A percentile compares a stretch with the other conserved stretches of the same genome.
These are phyloP conservation scores for Aphelenchoides besseyi DNA, from an alignment of 1,140 invertebrate genomes.

Conservation along the genomic window DNA sequence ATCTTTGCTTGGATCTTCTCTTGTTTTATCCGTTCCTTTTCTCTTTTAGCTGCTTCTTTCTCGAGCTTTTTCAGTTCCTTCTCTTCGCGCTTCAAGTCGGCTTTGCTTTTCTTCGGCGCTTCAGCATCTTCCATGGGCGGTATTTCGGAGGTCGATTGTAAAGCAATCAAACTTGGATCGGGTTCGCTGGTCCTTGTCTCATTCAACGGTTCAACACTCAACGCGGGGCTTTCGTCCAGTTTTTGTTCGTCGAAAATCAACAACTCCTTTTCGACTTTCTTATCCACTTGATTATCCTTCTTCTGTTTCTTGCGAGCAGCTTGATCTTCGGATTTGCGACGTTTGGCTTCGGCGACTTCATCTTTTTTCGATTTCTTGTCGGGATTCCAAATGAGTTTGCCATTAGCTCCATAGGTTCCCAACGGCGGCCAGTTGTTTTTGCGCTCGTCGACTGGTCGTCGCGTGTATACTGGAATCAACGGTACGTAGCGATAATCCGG, in stretches of 20 bases:
- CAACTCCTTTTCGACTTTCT: background rate
- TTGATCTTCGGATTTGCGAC: background rate
- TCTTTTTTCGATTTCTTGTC: background rate
- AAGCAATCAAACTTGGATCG: background rate
- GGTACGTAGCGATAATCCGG: background rate
- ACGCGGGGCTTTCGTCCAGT: background rate
- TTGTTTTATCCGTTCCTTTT: background rate
- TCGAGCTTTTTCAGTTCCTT: background rate
- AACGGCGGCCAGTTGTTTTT: constrained; percentile 2
- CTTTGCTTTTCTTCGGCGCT: background rate
- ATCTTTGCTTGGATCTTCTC: background rate
- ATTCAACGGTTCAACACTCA: background rate
- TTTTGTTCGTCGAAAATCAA: background rate
- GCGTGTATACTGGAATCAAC: background rate
- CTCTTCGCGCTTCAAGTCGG: constrained; percentile 5
- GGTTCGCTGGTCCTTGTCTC: background rate
- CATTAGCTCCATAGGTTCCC: constrained; percentile 11
- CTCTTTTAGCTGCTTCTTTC: background rate
- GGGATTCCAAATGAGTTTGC: constrained; percentile 19
- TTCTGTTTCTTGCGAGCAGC: background rate
- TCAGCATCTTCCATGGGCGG: background rate
- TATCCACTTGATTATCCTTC: background rate
- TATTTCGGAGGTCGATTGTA: background rate
- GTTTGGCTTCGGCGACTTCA: background rate
- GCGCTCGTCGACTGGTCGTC: constrained; percentile 4